Evolutionary conservation across 2,113 vertebrate genomes (phyloP), one percentile per base, ranked within the genome.

Genomic region (Montifringilla adamsi): DNA sequence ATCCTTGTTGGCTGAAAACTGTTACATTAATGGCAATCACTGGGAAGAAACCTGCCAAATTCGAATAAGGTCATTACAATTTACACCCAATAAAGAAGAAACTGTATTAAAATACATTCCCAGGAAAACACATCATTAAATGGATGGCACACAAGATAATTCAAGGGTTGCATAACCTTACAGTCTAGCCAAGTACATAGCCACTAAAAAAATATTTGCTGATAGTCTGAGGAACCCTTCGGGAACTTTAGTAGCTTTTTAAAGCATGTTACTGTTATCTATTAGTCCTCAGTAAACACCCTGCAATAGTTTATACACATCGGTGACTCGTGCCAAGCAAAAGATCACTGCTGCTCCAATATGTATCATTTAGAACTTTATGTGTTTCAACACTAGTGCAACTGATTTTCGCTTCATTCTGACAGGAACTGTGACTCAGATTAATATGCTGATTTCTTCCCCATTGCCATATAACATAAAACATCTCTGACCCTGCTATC

Each of bases 11-110:
- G 73, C 64, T 91, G 41, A 56, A 66, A 81, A 85, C n/a, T 86
- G 33, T 47, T 72, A 21, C 4, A 0, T 91, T 70, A 83, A 10
- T n/a, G 64, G 37, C 35, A 84, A 66, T 88, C 44, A 4, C 41
- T 50, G 53, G 69, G 47, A 69, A 95, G 33, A 13, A 47, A 63
- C 35, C 58, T 96, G 85, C 26, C 53, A 84, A 86, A 81, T 87
- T 59, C 88, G 19, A 97, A 87, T 58, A 82, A 91, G 60, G 24
- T 23, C n/a, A 80, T 93, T 83, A 43, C 63, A 94, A 89, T 83
- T 52, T 76, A 20, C 68, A 88, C 79, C 56, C 87, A 90, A 69
- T 50, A 75, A 96, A 60, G 72, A 82, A 53, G 17, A 24, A 77
- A 90, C 78, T 15, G 4, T 13, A 76, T 47, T 53, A 69, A 68